phyloP scores from a whole-genome alignment of 2,888 invertebrate species.

The Monopis laevigella region DNA sequence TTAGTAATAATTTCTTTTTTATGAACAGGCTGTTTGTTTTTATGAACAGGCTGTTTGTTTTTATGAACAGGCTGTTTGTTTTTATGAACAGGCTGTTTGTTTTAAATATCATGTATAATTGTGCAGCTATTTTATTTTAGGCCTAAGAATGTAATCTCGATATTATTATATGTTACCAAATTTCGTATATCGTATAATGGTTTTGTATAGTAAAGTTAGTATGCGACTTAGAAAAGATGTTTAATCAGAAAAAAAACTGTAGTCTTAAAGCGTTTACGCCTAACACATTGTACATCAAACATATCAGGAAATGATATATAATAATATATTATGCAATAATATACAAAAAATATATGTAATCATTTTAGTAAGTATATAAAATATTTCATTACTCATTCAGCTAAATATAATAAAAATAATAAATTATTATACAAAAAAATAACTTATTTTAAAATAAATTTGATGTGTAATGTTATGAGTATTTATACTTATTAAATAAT shows the following conservation, averaged over 20 bases:
- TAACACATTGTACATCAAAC: conserved; percentile 61
- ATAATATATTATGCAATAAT: conserved; percentile 8
- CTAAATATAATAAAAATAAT: background rate
- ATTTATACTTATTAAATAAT: no score
- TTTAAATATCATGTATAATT: conserved; percentile 26
- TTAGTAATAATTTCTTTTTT: conserved; percentile 27
- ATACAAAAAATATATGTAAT: conserved; percentile 17
- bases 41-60: conserved; percentile 55
- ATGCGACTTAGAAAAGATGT: no score
- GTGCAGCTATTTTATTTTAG: conserved; percentile 29
- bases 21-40: conserved; percentile 56
- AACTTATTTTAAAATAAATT: no score
- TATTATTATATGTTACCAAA: background rate
- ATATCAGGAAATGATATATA: conserved; percentile 47
- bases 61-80: conserved; percentile 54
- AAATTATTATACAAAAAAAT: background rate
- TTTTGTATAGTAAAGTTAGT: background rate
- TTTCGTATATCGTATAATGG: background rate
- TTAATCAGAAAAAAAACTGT: no score
- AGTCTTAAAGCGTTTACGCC: no score
- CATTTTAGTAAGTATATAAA: background rate
- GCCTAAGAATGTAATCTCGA: conserved; percentile 32
- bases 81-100: conserved; percentile 48
- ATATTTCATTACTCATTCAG: background rate
- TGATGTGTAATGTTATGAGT: no score